Evolutionary conservation across 2,113 vertebrate species (phyloP), one percentile per base, ranked within the genome.

Genomic region (Garra rufa): DNA sequence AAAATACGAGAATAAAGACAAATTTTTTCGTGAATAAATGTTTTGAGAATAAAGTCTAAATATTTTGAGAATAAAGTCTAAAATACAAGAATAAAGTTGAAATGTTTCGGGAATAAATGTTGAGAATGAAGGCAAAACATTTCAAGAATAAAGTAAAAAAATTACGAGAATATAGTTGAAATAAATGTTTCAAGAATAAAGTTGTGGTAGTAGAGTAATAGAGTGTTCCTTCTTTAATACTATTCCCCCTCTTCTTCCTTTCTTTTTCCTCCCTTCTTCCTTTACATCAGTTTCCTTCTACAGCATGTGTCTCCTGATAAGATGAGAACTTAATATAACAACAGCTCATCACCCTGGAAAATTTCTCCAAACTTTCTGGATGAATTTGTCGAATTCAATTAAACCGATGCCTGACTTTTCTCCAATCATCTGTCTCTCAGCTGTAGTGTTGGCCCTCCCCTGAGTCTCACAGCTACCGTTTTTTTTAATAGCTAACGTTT

Each of bases 401-500:
- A 81, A 81, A 81, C 6, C 3, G 14, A 30, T 9, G 19, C 10
- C 44, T 0, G 13, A 41, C 17, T 34, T 52, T 38, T 70, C 63
- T 81, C 28, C 26, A 48, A 48, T 38, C 75, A 1, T 76, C 71
- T 48, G 19, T 21, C 48, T 75, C 44, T 30, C 17, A 34, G 75
- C 19, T 38, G 19, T 57, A 11, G 74, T 17, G 50, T 4, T 38
- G 30, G 10, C n/a, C 11, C 28, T 70, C 63, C 46, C 28, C 19
- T 13, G 79, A 50, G 46, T 38, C 30, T 82, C 63, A 55, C 30
- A 55, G 44, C 71, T 43, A 65, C 30, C 14, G 24, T 61, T 82
- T 61, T n/a, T 21, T 81, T 88, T 82, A 84, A 86, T 71, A 86
- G 71, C 30, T 76, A n/a, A n/a, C n/a, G n/a, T n/a, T n/a, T n/a